Percentiles rank a stretch among this genome's conserved stretches.
Evolutionary conservation across 2,888 invertebrate genomes (phyloP).

Genomic region (Cheilosia vernalis): DNA sequence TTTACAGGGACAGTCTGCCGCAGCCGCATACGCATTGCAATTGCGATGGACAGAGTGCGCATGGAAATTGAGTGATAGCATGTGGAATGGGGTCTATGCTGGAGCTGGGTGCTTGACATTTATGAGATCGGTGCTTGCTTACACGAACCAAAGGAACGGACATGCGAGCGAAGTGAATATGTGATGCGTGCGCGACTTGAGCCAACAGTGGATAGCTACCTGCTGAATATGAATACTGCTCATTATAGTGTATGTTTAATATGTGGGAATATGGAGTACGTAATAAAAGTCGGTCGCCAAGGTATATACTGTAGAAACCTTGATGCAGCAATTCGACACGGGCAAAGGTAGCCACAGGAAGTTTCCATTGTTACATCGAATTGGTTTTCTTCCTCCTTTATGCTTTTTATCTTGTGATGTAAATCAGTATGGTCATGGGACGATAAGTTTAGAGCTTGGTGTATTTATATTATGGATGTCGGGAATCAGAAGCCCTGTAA

Average conservation of each 20-base stretch:
- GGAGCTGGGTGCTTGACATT: constrained; percentile 37
- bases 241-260: constrained; percentile 13
- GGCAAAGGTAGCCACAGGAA: constrained; percentile 47
- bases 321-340: constrained; percentile 16
- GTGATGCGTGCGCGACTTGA: constrained; percentile 48
- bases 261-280: constrained; percentile 29
- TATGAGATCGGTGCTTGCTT: constrained; percentile 27
- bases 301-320: constrained; percentile 5
- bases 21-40: constrained; percentile 14
- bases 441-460: not conserved
- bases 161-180: constrained; percentile 8
- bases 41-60: constrained; percentile 44
- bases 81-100: constrained; percentile 31
- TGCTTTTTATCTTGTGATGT: not conserved
- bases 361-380: constrained; percentile 34
- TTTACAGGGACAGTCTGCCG: constrained; percentile 24
- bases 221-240: constrained; percentile 25
- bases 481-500: not conserved
- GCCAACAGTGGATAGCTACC: constrained; percentile 34
- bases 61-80: constrained; percentile 52
- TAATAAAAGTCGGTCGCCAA: constrained; percentile 11
- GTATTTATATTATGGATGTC: constrained; percentile 4
- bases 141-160: constrained; percentile 29
- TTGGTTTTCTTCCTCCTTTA: constrained; percentile 18
- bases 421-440: constrained; percentile 13